These are phyloP conservation scores for Rhagonycha lutea DNA, from an alignment of 2,888 invertebrate species.

Conservation along the genomic window DNA sequence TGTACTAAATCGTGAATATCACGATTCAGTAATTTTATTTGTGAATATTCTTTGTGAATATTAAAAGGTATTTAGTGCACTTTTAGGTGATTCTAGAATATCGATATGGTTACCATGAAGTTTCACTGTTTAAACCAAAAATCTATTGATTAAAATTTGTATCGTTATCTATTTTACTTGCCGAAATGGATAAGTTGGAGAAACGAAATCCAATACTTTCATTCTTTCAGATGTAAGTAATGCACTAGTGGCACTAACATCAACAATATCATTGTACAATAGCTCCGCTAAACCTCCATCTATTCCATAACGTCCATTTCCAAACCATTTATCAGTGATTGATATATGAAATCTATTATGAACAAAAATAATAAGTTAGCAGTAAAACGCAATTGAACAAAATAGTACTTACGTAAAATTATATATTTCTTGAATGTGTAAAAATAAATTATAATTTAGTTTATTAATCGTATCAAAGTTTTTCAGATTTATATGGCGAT, in stretches of 20 bases:
- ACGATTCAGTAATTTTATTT: too few species aligned
- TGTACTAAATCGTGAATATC: too few species aligned
- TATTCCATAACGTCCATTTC: conserved; percentile 38
- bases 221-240: conserved; percentile 14
- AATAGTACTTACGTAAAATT: conserved; percentile 40
- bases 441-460: conserved; percentile 7
- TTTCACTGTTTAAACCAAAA: background rate
- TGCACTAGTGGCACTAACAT: conserved; percentile 35
- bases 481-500: background rate
- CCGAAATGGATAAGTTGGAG: conserved; percentile 44
- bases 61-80: background rate
- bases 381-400: background rate
- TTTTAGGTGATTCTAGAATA: background rate
- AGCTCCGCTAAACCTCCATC: conserved; percentile 42
- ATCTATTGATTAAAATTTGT: background rate
- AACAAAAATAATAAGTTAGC: background rate
- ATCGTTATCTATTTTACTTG: conserved; percentile 5
- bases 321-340: conserved; percentile 38
- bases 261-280: conserved; percentile 38
- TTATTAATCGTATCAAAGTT: conserved; percentile 14
- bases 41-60: too few species aligned
- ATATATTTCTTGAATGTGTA: conserved; percentile 37
- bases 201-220: conserved; percentile 35
- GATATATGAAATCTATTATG: background rate
- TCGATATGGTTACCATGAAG: too few species aligned